Base-by-base conservation (phyloP, 1,140 invertebrate genomes). In the Lysiphlebus fabarum region DNA sequence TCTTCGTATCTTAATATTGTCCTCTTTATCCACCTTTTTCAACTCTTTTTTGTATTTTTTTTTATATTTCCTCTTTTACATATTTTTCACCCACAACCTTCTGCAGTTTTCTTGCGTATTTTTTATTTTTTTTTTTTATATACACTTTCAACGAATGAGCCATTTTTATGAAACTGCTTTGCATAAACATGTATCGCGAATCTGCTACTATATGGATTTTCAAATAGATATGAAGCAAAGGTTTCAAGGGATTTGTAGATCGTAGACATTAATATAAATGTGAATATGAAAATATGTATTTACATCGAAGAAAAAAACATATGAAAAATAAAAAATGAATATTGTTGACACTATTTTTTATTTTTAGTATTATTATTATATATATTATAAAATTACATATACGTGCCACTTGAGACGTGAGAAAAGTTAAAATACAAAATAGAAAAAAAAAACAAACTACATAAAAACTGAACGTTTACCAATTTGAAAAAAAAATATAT, bases 1-100 rank as follows among this genome's bases (percentile, higher is more conserved):
- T 65, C 67, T 67, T 44, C 56, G 63, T 64, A 67, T 68, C 67
- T 68, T 68, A 68, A 67, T 67, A 67, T 67, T 63, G 36, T 26
- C 11, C 34, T 38, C 47, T 11, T 49, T 49, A 49, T 49, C 48
- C 48, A 33, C 26, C 7, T 49, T 49, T 45, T 45, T 49, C 33
- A n/a, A 45, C 48, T 14, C 5, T 48, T 34, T 38, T 43, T 47
- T 36, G 40, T 38, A 51, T 26, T 50, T 17, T 56, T 40, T 44
- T 61, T 59, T 37, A 43, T 48, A 56, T 53, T 41, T 7, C 43
- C 43, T 9, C 51, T 40, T 26, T 37, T 12, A 9, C 5, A 7
- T 7, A n/a, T n/a, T 45, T 59, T 41, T 50, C 26, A 9, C 45
- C 38, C 17, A 11, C 7, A 11, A 12, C 36, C 8, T 51, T 44